Conservation (phyloP, 2,888 invertebrate species). For the Priocnemis perturbator region DNA sequence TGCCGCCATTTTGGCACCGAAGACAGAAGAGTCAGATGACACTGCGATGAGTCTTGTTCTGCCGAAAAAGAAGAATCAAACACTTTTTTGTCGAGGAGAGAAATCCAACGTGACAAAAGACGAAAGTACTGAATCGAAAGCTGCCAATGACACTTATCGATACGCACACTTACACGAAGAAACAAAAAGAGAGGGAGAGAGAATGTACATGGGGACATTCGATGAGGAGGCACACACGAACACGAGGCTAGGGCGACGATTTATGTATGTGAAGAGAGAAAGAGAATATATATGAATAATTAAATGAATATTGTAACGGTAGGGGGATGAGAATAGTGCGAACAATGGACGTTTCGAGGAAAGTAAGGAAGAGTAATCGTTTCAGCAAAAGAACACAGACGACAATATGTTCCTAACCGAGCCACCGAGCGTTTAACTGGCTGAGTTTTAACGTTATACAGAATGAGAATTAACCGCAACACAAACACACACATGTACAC, state of each 20-base stretch:
- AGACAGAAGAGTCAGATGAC: too few species aligned
- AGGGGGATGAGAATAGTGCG: not conserved
- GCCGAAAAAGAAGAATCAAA: conserved; percentile 11
- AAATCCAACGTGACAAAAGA: conserved; percentile 17
- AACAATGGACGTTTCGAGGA: not conserved
- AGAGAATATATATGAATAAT: not conserved
- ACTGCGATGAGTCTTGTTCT: too few species aligned
- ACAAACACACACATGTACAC: too few species aligned
- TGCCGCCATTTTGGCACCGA: not conserved
- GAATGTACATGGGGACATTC: too few species aligned
- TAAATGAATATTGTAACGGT: not conserved
- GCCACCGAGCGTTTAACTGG: not conserved
- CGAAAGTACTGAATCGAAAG: conserved; percentile 56
- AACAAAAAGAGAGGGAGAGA: too few species aligned
- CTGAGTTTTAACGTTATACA: too few species aligned
- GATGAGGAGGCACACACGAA: too few species aligned
- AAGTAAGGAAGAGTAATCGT: not conserved
- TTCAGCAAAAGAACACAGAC: not conserved
- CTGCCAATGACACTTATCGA: conserved; percentile 42
- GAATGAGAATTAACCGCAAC: too few species aligned
- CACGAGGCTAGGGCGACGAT: not conserved
- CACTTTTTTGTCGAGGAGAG: conserved; percentile 18
- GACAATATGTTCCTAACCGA: conserved; percentile 11
- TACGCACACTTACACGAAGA: not conserved
- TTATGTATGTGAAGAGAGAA: not conserved